A percentile compares a stretch with the other conserved stretches of the same genome.
Evolutionary conservation across 2,888 invertebrate genomes (phyloP).

Genomic region (Spatulosminthurus flaviceps): DNA sequence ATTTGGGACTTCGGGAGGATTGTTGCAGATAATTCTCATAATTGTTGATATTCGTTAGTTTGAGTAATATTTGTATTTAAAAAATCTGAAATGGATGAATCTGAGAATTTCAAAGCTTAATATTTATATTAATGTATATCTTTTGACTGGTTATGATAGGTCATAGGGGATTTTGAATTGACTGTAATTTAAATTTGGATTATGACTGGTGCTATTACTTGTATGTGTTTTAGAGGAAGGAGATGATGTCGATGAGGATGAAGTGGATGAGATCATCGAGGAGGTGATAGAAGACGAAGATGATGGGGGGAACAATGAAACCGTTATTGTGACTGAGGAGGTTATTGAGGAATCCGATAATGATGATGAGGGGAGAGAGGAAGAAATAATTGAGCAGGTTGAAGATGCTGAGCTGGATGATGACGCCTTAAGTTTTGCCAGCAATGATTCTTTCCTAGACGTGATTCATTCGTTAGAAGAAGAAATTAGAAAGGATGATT

Average conservation of each 20-base stretch:
- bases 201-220: too few relatives aligned
- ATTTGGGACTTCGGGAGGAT: too few relatives aligned
- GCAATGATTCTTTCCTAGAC: constrained; percentile 50
- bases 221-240: constrained; percentile 52
- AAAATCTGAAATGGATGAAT: too few relatives aligned
- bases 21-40: too few relatives aligned
- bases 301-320: constrained; percentile 40
- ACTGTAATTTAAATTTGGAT: too few relatives aligned
- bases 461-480: constrained; percentile 49
- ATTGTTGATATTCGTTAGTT: too few relatives aligned
- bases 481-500: constrained; percentile 27
- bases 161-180: too few relatives aligned
- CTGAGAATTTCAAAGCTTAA: too few relatives aligned
- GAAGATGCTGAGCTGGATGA: constrained; percentile 37
- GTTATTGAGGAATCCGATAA: constrained; percentile 35
- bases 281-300: constrained; percentile 55
- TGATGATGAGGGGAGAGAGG: constrained; percentile 23
- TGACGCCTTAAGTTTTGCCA: constrained; percentile 52
- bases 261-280: constrained; percentile 61
- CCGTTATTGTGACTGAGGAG: constrained; percentile 34
- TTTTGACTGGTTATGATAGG: too few relatives aligned
- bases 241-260: constrained; percentile 60
- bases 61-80: too few relatives aligned
- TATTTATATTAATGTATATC: too few relatives aligned
- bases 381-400: constrained; percentile 24